Base-by-base conservation (phyloP, 2,888 invertebrate genomes). In the Amphipyra berbera region DNA sequence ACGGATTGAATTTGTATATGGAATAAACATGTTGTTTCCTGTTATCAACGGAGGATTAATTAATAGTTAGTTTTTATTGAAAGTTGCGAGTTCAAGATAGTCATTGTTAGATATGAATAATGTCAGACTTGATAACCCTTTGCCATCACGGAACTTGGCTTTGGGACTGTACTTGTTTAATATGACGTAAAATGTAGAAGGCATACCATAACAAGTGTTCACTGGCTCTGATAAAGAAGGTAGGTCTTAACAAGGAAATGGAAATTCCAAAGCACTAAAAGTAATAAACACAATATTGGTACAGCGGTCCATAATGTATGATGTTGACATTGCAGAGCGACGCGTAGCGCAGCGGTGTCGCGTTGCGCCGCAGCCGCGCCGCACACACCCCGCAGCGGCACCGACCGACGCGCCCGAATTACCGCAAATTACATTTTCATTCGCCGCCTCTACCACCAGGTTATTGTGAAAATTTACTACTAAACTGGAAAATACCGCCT, bases 361-460 rank as follows among this genome's bases (percentile, higher is more conserved):
- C 21, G 15, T 40, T 67, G 65, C 66, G 49, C 65, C 55, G 61
- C 61, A 12, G 15, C 35, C 67, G 65, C 66, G 49, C 65, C 55
- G 61, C 61, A 12, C 61, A 56, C 14, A 15, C 37, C 50, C 58
- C 65, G 75, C 79, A 77, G 69, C 75, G 73, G 72, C 70, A 73
- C 78, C 76, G 75, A 79, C 79, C 79, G 76, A 73, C 85, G 84
- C 87, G 84, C 82, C 83, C 83, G 86, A 86, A 88, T 88, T 85
- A 90, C 92, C 92, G 82, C 92, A 92, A 91, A 92, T 92, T 91
- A 92, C 92, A 90, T 90, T 90, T 91, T 88, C 89, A 91, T 90
- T 87, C 88, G 83, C 84, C 88, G 82, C 88, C 81, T 77, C 70
- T 60, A 78, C 77, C 77, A 52, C 66, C 58, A 64, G 60, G 79